These are phyloP conservation scores for Xestia rhomboidea DNA, from an alignment of 2,888 invertebrate species.

Conservation along the genomic window DNA sequence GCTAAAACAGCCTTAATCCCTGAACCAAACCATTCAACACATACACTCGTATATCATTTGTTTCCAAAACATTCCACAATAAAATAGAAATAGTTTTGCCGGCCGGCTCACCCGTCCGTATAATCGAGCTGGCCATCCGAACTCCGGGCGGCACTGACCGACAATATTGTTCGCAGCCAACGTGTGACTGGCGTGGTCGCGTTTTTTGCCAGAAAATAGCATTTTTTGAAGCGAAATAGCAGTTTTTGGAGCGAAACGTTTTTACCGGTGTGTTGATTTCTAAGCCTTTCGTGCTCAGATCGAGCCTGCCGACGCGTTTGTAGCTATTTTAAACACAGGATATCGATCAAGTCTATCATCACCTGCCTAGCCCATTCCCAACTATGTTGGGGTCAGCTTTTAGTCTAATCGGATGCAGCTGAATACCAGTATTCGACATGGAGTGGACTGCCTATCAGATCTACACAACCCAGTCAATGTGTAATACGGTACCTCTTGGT, in stretches of 20 bases:
- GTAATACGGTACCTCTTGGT: background rate
- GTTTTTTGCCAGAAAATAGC: slow-evolving; percentile 51
- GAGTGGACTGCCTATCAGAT: too few species aligned
- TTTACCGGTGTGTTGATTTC: slow-evolving; percentile 25
- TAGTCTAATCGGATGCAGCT: background rate
- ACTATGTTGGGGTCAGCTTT: background rate
- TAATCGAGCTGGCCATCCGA: slow-evolving; percentile 76
- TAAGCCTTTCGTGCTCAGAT: slow-evolving; percentile 17
- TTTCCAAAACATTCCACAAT: slow-evolving; percentile 68
- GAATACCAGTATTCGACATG: background rate
- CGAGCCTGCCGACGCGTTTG: background rate
- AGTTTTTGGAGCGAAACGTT: slow-evolving; percentile 48
- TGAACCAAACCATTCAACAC: slow-evolving; percentile 9
- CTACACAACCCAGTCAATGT: too few species aligned
- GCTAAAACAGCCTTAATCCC: background rate
- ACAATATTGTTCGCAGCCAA: slow-evolving; percentile 65
- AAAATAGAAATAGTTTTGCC: slow-evolving; percentile 65
- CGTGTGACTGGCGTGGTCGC: slow-evolving; percentile 53
- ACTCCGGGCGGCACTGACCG: slow-evolving; percentile 54
- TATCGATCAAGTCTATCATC: background rate
- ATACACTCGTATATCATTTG: slow-evolving; percentile 46
- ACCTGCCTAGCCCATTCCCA: background rate
- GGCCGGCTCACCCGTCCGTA: slow-evolving; percentile 69
- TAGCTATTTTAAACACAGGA: background rate
- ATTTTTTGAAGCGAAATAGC: slow-evolving; percentile 58